Base-by-base conservation (phyloP, 2,888 invertebrate genomes). In the Corythucha ciliata region DNA sequence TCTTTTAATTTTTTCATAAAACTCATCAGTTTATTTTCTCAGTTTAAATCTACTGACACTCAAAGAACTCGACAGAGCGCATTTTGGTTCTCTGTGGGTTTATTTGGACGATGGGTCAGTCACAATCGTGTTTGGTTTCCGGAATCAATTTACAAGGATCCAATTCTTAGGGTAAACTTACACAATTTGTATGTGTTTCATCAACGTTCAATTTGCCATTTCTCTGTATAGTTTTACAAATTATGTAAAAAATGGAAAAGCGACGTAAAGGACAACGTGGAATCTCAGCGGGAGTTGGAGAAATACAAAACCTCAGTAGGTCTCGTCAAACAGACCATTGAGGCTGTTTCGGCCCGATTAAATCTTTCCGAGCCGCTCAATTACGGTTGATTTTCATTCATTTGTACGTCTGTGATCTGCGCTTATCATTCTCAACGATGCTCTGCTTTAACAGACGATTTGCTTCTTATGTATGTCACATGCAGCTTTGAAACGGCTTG, bases 401-500 rank as follows among this genome's bases (percentile, higher is more conserved):
- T 29, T 10, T 10, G 12, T 29, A 29, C 12, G 29, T 10, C 8
- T 29, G 12, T 29, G 29, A 29, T 10, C 8, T n/a, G n/a, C n/a
- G n/a, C 21, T 7, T 20, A 18, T 40, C 16, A 7, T 40, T 20
- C 16, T n/a, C n/a, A n/a, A n/a, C n/a, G n/a, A n/a, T n/a, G n/a
- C n/a, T n/a, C n/a, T n/a, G n/a, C n/a, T 34, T n/a, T 63, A 68
- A 54, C 68, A 80, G 81, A 74, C 48, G 75, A 74, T 57, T 72
- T 78, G 45, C 68, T 72, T 53, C 67, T 80, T 33, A 81, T 89
- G 69, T 83, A 83, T 64, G 74, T 76, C 59, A 76, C 78, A 29
- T 90, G 90, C 68, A 80, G 78, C 1, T 89, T 80, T 68, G 89
- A 89, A 70, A 85, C 83, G 4, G 81, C 89, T n/a, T 85, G 85